Percentiles rank a stretch among this genome's conserved stretches.
These are phyloP conservation scores for Serripes groenlandicus DNA, from an alignment of 2,888 invertebrate genomes.

Conservation along the genomic window DNA sequence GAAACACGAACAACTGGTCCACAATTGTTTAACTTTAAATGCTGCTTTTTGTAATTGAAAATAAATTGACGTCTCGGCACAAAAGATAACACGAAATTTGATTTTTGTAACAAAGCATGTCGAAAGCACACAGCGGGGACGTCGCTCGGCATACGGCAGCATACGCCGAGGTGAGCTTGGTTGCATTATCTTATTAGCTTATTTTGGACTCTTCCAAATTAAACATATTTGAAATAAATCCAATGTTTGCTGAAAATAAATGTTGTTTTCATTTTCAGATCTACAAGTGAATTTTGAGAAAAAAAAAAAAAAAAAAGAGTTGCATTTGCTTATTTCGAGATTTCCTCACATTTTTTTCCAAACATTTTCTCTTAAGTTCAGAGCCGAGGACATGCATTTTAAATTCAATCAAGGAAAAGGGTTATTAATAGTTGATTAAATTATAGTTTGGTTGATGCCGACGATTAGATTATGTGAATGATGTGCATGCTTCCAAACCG, in stretches of 20 bases:
- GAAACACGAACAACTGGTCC: neutral
- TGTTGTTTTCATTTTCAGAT: too few species aligned
- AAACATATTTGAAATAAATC: too few species aligned
- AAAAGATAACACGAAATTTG: constrained; percentile 5
- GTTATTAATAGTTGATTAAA: too few species aligned
- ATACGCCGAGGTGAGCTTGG: neutral
- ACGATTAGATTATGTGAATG: too few species aligned
- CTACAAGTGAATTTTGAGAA: neutral
- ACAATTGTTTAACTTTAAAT: neutral
- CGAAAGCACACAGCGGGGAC: neutral
- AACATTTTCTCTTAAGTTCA: too few species aligned
- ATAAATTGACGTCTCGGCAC: constrained; percentile 6
- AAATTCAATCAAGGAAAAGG: too few species aligned
- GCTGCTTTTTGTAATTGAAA: neutral
- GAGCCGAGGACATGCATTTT: too few species aligned
- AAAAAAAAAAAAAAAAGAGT: neutral
- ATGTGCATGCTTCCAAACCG: too few species aligned
- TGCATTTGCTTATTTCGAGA: too few species aligned
- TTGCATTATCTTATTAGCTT: neutral
- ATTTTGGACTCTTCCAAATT: neutral
- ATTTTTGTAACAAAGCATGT: constrained; percentile 3
- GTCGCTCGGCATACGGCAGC: neutral
- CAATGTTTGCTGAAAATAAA: too few species aligned
- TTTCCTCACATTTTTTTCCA: too few species aligned
- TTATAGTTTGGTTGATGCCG: too few species aligned